phyloP scores from a whole-genome alignment of 2,113 vertebrate species.

The Dendropsophus ebraccatus region DNA sequence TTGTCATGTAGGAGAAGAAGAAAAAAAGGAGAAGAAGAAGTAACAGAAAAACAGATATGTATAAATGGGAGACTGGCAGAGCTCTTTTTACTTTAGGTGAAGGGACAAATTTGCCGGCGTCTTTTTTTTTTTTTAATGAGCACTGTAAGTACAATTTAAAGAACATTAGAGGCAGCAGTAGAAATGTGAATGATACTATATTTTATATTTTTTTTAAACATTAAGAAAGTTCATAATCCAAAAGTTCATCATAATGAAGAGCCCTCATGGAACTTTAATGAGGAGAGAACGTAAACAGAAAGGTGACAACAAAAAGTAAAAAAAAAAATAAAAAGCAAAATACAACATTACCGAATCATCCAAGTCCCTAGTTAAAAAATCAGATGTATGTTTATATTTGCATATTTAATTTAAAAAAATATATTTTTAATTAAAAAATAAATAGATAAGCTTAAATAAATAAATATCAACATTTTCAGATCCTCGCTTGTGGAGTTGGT shows the following conservation, averaged over 20 bases:
- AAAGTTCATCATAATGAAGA: slow-evolving; percentile 76
- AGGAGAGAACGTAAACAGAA: slow-evolving; percentile 70
- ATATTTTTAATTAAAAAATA: not conserved
- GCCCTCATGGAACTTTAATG: slow-evolving; percentile 77
- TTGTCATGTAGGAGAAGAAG: slow-evolving; percentile 76
- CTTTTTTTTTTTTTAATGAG: slow-evolving; percentile 83
- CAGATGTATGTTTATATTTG: not conserved
- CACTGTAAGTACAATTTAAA: slow-evolving; percentile 77
- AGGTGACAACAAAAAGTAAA: slow-evolving; percentile 63
- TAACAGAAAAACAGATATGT: slow-evolving; percentile 82
- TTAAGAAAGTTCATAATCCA: slow-evolving; percentile 79
- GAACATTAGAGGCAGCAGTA: slow-evolving; percentile 76
- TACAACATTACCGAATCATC: not conserved
- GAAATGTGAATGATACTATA: slow-evolving; percentile 80
- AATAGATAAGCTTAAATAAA: not conserved
- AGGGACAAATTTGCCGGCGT: slow-evolving; percentile 71
- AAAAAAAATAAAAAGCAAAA: slow-evolving; percentile 48
- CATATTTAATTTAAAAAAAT: not conserved
- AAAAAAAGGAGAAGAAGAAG: slow-evolving; percentile 62
- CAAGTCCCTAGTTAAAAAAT: not conserved
- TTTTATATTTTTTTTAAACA: slow-evolving; percentile 80
- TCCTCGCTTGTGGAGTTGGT: not conserved
- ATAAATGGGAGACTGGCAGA: slow-evolving; percentile 74
- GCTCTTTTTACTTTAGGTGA: slow-evolving; percentile 71
- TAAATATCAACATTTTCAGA: not conserved